These are phyloP conservation scores for Sinopyrophorus schimmeli DNA, from an alignment of 2,888 invertebrate species.

Conservation along the genomic window DNA sequence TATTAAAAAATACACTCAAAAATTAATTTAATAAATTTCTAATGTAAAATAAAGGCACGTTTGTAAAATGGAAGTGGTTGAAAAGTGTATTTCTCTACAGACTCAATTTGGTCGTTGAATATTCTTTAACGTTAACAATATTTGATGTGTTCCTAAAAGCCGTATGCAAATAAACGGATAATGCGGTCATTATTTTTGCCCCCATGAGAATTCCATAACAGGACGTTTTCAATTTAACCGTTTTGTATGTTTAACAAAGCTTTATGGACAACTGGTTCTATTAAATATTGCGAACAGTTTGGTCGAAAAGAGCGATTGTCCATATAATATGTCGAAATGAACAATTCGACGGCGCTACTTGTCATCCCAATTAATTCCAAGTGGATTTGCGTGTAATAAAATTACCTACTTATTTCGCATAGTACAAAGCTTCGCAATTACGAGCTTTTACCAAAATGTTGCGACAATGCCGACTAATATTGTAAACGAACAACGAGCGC, in stretches of 20 bases:
- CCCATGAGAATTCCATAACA: slow-evolving; percentile 26
- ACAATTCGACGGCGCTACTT: slow-evolving; percentile 9
- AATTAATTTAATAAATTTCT: no score
- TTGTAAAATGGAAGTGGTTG: no score
- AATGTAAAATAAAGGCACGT: no score
- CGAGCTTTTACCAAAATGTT: no score
- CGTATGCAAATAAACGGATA: slow-evolving; percentile 13
- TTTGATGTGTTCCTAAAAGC: slow-evolving; percentile 14
- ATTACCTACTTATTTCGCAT: slow-evolving; percentile 13
- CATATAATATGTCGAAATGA: not conserved
- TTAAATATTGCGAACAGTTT: slow-evolving; percentile 17
- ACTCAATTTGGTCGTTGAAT: not conserved
- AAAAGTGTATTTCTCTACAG: slow-evolving; percentile 1
- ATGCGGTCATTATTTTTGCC: slow-evolving; percentile 19
- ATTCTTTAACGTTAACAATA: slow-evolving; percentile 10
- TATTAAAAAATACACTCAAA: no score
- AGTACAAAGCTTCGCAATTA: slow-evolving; percentile 3
- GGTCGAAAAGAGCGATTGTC: slow-evolving; percentile 9
- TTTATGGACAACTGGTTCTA: slow-evolving; percentile 31
- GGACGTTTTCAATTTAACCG: slow-evolving; percentile 35
- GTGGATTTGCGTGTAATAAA: slow-evolving; percentile 18
- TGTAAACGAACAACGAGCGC: slow-evolving; percentile 2
- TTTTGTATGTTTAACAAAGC: slow-evolving; percentile 35
- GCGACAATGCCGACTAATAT: slow-evolving; percentile 5
- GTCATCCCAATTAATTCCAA: slow-evolving; percentile 19